Conservation (phyloP, 2,888 invertebrate species). For the Apotomis turbidana region DNA sequence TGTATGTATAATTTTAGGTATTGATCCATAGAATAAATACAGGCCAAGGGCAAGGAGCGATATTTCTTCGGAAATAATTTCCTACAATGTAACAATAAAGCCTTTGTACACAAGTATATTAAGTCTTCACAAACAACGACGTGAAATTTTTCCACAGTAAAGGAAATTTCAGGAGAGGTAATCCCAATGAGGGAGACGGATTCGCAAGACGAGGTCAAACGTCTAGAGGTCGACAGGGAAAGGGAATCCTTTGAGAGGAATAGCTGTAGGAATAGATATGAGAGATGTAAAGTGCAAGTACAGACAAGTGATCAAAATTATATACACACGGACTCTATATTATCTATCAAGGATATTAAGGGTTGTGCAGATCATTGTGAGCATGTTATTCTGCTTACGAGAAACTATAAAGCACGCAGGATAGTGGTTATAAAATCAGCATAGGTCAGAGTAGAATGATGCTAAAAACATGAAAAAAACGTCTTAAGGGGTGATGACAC, state of each 20-base stretch:
- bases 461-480: no score
- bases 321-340: no score
- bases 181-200: conserved; percentile 15
- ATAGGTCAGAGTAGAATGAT: no score
- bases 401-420: no score
- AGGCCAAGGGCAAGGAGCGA: conserved; percentile 4
- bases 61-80: conserved; percentile 8
- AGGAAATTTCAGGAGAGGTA: conserved; percentile 29
- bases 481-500: no score
- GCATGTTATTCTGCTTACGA: no score
- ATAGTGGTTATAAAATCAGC: no score
- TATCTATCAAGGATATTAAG: no score
- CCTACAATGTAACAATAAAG: conserved; percentile 7
- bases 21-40: not conserved
- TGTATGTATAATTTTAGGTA: no score
- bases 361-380: no score
- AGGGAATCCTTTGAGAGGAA: conserved; percentile 46
- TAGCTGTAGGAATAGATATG: not conserved
- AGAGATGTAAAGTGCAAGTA: not conserved
- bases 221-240: conserved; percentile 74
- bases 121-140: conserved; percentile 1
- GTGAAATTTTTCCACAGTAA: conserved; percentile 16
- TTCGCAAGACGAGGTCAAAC: conserved; percentile 57
- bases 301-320: no score
- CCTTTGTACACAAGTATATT: not conserved